These are phyloP conservation scores for Selene dorsalis DNA, from an alignment of 2,797 vertebrate species.

Conservation along the genomic window DNA sequence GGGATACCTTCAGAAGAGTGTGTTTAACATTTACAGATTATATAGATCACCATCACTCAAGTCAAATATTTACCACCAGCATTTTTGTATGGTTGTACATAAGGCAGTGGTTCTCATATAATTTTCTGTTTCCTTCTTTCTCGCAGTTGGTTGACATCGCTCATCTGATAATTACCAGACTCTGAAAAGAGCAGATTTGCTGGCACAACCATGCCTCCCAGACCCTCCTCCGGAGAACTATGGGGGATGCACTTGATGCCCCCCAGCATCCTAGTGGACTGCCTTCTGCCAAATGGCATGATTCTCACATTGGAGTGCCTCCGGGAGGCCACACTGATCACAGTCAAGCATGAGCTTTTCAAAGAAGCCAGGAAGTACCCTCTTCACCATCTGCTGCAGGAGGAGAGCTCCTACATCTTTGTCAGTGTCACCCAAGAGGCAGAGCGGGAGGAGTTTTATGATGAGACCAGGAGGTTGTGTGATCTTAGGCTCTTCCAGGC, in stretches of 20 bases:
- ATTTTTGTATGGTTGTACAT: slow-evolving; percentile 21
- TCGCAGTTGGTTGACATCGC: slow-evolving; percentile 65
- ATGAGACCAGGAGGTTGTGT: slow-evolving; percentile 96
- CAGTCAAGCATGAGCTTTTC: slow-evolving; percentile 98
- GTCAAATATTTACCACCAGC: slow-evolving; percentile 24
- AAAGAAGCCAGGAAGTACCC: slow-evolving; percentile 98
- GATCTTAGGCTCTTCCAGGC: slow-evolving; percentile 98
- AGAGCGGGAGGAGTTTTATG: slow-evolving; percentile 98
- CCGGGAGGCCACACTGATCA: slow-evolving; percentile 96
- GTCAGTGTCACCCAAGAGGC: slow-evolving; percentile 99
- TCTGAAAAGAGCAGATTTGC: slow-evolving; percentile 64
- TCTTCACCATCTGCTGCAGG: slow-evolving; percentile 96
- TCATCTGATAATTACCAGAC: slow-evolving; percentile 70
- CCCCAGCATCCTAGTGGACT: slow-evolving; percentile 96
- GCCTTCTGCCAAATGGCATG: slow-evolving; percentile 98
- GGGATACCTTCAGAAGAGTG: neutral
- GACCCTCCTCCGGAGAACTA: slow-evolving; percentile 97
- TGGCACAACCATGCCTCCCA: slow-evolving; percentile 91
- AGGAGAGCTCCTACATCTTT: slow-evolving; percentile 99
- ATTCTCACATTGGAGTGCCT: slow-evolving; percentile 98
- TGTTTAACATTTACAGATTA: neutral
- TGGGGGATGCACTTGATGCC: slow-evolving; percentile 99
- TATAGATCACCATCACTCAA: neutral
- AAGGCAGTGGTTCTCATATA: slow-evolving; percentile 50
- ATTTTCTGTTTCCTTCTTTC: slow-evolving; percentile 48